A percentile compares a stretch with the other conserved stretches of the same genome.
Conservation (phyloP, 2,113 vertebrate species). For the Camelus bactrianus region DNA sequence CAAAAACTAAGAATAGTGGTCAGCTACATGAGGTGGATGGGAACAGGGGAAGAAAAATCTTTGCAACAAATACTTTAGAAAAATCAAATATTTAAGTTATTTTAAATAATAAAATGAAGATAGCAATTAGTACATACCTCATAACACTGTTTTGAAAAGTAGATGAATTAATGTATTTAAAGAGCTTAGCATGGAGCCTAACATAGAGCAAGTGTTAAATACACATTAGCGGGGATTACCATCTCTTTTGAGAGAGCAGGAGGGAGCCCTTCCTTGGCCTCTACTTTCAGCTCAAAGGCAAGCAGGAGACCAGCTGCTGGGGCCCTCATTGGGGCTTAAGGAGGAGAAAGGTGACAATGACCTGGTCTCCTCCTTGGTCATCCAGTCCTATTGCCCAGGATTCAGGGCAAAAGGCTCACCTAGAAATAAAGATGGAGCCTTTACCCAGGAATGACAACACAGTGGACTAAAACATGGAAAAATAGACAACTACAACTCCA, state of each 20-base stretch:
- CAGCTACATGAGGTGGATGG: not conserved
- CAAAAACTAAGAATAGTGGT: not conserved
- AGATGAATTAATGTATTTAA: conserved; percentile 6
- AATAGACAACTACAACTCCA: not conserved
- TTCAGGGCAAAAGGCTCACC: not conserved
- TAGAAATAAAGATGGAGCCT: not conserved
- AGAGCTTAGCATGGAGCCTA: not conserved
- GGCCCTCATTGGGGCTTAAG: not conserved
- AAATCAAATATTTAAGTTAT: conserved; percentile 37
- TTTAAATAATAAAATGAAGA: conserved; percentile 26
- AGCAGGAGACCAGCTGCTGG: not conserved
- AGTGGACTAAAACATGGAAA: not conserved
- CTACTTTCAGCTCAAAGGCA: not conserved
- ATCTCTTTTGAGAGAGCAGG: not conserved
- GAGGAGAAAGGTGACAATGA: not conserved
- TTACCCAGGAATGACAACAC: not conserved
- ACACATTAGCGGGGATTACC: not conserved
- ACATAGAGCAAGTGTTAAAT: not conserved
- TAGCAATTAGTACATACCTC: not conserved
- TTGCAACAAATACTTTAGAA: not conserved
- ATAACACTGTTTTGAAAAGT: not conserved
- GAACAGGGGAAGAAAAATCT: not conserved
- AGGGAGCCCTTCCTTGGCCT: not conserved
- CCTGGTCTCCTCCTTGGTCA: not conserved
- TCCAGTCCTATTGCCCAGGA: not conserved